Evolutionary conservation across 2,888 invertebrate genomes (phyloP), one percentile per base, ranked within the genome.

Genomic region (Macrophya annulata): DNA sequence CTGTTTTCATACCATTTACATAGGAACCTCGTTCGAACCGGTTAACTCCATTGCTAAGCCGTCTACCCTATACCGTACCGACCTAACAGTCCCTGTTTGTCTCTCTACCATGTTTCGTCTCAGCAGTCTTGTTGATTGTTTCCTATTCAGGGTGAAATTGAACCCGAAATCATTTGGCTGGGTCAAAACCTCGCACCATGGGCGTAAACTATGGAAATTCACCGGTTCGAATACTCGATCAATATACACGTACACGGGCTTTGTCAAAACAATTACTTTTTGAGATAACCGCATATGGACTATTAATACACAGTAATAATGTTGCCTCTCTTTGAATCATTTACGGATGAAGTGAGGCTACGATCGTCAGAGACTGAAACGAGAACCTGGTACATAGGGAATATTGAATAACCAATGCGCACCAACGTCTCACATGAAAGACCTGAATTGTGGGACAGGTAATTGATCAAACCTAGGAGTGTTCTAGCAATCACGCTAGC

Each of bases 1-100:
- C 68, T 83, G 68, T 83, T 83, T 71, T 83, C 83, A 55, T 68
- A 71, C n/a, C 12, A 83, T 68, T 83, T 68, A 83, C 83, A 83
- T 83, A 83, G 83, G 17, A 68, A 68, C 71, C 83, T 71, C 83
- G 68, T 68, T 71, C 21, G 25, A 83, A 48, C 68, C 31, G 65
- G 83, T 48, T 83, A 74, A 83, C 68, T 40, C 31, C 68, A 31
- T 48, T 31, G 68, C 68, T 83, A 71, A 81, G 43, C 79, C 62
- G 59, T 40, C 59, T 79, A 74, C 17, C 31, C 25, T 62, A 15
- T 51, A 21, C 48, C 25, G n/a, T 4, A 40, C 59, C 21, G 4
- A 21, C 59, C 40, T 62, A 81, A 15, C 59, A 21, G 59, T 40
- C 62, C 59, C 51, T 62, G 81, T 81, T 62, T 62, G 43, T 81